Base-by-base conservation (phyloP, 2,113 vertebrate genomes). In the Cranoglanis bouderius region DNA sequence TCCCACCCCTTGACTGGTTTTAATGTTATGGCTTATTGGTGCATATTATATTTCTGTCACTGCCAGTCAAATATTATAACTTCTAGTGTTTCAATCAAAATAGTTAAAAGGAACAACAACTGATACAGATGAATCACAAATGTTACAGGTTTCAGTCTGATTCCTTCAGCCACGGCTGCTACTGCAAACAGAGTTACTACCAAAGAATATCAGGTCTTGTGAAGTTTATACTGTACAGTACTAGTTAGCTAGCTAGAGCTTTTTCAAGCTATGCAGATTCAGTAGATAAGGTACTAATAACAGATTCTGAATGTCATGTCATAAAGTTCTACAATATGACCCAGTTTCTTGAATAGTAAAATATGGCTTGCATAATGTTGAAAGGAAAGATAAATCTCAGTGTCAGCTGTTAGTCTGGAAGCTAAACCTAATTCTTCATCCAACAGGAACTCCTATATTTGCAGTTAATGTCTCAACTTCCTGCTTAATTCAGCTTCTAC, bases 381-480 rank as follows among this genome's bases (percentile, higher is more conserved):
- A 81, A 82, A 57, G 7, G 38, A 82, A 82, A 53, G 2, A 38
- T 57, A 57, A 57, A 38, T 82, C 32, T 87, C 38, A 70, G 18
- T 72, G 65, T 74, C 43, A 53, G 43, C 35, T 82, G 49, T 35
- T 35, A 74, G 80, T 19, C 77, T 72, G 46, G 9, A 38, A 57
- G 29, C 29, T 6, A 53, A 82, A 72, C 46, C 86, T 87, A 82
- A 88, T 87, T 40, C 46, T 38, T 81, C 46, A 82, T 43, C 59
- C 46, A 81, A 67, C 10, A 49, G 26, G 53, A 75, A 43, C 40
- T n/a, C 6, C 18, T 18, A 32, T 49, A 5, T 70, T 85, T 67
- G 59, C 26, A 59, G 40, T 59, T 57, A 65, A 55, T 80, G 46
- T 49, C 40, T 38, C 1, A 29, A 81, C 77, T 82, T 84, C 21